A percentile compares a stretch with the other conserved stretches of the same genome.
phyloP scores from a whole-genome alignment of 1,140 invertebrate genomes.

The Dysdera silvatica region DNA sequence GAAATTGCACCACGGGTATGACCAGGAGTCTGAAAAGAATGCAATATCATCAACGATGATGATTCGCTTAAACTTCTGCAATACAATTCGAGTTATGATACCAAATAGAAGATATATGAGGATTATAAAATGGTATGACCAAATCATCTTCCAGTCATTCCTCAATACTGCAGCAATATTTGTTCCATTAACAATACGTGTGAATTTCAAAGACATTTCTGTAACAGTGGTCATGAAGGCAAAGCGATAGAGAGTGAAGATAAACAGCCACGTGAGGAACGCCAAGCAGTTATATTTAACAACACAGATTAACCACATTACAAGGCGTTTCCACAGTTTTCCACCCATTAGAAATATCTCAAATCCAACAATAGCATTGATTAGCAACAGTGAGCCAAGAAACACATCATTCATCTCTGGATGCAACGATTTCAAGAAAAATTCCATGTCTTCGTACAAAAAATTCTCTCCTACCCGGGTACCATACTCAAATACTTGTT shows the following conservation, averaged over 20 bases:
- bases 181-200: constrained; percentile 37
- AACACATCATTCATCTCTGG: constrained; percentile 52
- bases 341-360: constrained; percentile 43
- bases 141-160: constrained; percentile 36
- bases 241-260: constrained; percentile 44
- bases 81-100: constrained; percentile 34
- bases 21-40: constrained; percentile 34
- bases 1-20: constrained; percentile 36
- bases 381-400: constrained; percentile 44
- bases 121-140: constrained; percentile 10
- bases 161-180: constrained; percentile 36
- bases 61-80: constrained; percentile 11
- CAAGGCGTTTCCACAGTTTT: constrained; percentile 39
- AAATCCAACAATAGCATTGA: constrained; percentile 47
- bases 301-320: constrained; percentile 41
- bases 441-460: constrained; percentile 46
- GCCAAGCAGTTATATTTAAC: constrained; percentile 47
- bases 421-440: constrained; percentile 45
- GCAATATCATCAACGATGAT: background rate
- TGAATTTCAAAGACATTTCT: constrained; percentile 35
- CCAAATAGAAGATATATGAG: constrained; percentile 27
- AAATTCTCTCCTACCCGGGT: constrained; percentile 42
- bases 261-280: constrained; percentile 45
- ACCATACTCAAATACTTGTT: constrained; percentile 46
- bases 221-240: constrained; percentile 38